Percentiles rank a stretch among this genome's conserved stretches.
Evolutionary conservation across 2,797 vertebrate species (phyloP).

Genomic region (Sebastes steindachneri): DNA sequence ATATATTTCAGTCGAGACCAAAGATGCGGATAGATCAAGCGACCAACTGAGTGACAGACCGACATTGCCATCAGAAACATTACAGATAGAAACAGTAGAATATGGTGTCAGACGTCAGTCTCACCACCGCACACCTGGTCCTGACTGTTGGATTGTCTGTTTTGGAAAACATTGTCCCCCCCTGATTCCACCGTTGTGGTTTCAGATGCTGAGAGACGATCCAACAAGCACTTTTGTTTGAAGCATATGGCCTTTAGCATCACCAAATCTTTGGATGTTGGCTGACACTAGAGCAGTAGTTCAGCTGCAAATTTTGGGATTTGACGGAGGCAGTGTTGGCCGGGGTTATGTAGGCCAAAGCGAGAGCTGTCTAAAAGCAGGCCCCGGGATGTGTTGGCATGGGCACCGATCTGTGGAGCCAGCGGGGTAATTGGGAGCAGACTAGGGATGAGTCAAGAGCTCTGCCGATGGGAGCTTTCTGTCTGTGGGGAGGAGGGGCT

Average conservation of each 20-base stretch:
- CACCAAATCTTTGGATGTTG: not conserved
- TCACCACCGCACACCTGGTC: not conserved
- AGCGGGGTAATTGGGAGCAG: constrained; percentile 80
- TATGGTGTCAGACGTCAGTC: not conserved
- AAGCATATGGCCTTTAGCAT: not conserved
- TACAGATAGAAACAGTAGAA: not conserved
- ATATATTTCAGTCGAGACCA: not conserved
- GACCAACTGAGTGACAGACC: not conserved
- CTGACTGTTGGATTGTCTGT: no score
- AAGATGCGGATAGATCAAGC: not conserved
- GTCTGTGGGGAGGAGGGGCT: constrained; percentile 47
- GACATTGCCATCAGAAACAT: not conserved
- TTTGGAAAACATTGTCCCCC: not conserved
- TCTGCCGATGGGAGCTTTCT: constrained; percentile 57
- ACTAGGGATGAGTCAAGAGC: constrained; percentile 72
- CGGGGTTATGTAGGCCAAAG: constrained; percentile 29
- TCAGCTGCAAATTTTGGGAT: constrained; percentile 36
- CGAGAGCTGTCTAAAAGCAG: constrained; percentile 45
- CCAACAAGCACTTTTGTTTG: not conserved
- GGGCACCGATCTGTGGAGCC: constrained; percentile 49
- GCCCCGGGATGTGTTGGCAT: constrained; percentile 60
- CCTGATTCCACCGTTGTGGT: not conserved
- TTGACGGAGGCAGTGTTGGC: constrained; percentile 27
- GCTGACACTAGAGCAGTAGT: constrained; percentile 7
- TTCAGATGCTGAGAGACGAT: not conserved